Conservation (phyloP, 2,113 vertebrate genomes). For the Solenodon paradoxus region DNA sequence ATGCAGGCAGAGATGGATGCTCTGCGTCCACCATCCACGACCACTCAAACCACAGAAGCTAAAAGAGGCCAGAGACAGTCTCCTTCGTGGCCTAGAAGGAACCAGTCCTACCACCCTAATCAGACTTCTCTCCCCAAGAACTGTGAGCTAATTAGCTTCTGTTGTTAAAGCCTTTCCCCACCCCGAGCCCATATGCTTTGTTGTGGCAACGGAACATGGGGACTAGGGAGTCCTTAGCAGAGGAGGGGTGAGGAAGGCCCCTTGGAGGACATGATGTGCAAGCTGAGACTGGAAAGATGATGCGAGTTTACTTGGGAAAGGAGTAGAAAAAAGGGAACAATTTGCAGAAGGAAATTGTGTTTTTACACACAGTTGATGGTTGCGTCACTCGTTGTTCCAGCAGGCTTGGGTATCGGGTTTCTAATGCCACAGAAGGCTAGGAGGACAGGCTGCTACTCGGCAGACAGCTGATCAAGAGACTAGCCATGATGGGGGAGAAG, state of each 20-base stretch:
- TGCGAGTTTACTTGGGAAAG: neutral
- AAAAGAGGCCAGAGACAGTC: neutral
- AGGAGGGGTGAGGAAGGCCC: neutral
- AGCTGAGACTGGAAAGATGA: neutral
- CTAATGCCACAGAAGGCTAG: neutral
- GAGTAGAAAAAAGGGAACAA: neutral
- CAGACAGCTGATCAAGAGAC: neutral
- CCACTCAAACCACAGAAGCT: neutral
- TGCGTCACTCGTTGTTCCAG: neutral
- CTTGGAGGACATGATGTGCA: neutral
- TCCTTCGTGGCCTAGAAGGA: neutral
- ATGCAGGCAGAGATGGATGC: neutral
- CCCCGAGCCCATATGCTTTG: neutral
- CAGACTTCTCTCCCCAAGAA: neutral
- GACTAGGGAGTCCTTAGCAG: neutral
- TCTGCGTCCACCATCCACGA: neutral
- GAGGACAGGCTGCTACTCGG: neutral
- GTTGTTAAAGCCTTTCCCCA: neutral
- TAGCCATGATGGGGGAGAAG: too few species aligned
- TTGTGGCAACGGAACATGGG: neutral
- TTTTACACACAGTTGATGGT: neutral
- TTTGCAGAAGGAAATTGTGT: neutral
- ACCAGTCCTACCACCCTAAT: neutral
- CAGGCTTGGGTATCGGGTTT: neutral
- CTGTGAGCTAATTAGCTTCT: neutral